Evolutionary conservation across 2,888 invertebrate species (phyloP), one percentile per base, ranked within the genome.

Genomic region (Melangyna quadrimaculata): DNA sequence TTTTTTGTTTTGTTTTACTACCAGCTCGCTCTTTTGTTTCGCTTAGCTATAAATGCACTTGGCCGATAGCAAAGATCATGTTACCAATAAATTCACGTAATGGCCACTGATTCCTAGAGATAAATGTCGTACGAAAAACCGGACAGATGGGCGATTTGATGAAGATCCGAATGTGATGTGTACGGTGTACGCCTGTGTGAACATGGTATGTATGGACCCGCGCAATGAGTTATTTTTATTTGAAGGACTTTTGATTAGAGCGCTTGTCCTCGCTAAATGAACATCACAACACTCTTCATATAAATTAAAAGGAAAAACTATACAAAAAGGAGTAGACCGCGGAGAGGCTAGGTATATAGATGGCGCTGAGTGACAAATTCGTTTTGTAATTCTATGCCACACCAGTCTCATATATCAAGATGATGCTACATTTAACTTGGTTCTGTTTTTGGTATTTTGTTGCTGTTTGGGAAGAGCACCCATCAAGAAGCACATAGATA

Each of bases 31-130:
- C 87, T 87, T 78, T 87, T 87, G 87, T 87, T 87, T 82, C 48
- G 71, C 48, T 74, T 65, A 74, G 9, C 14, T 22, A 74, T 81
- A 63, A 87, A 87, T 82, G 87, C 87, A 82, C 82, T 87, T 87
- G 87, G 87, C 87, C 87, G 87, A 87, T 87, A 74, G 87, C 78
- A 43, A 73, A 82, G 82, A 87, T 87, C 87, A 82, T 87, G 87
- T 87, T 87, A 87, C 87, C 87, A 87, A 87, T 87, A 82, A 87
- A 87, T 82, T 82, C 78, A 82, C 77, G 78, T 87, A 87, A 82
- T 87, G 78, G 78, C 59, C 65, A 72, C 55, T 53, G 81, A 81
- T 80, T 86, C 81, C 35, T 43, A 80, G 51, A 83, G 73, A 78
- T 78, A n/a, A n/a, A 27, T 32, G 27, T 61, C 57, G 19, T 40